phyloP scores from a whole-genome alignment of 2,113 vertebrate species.

The Mungos mungo region DNA sequence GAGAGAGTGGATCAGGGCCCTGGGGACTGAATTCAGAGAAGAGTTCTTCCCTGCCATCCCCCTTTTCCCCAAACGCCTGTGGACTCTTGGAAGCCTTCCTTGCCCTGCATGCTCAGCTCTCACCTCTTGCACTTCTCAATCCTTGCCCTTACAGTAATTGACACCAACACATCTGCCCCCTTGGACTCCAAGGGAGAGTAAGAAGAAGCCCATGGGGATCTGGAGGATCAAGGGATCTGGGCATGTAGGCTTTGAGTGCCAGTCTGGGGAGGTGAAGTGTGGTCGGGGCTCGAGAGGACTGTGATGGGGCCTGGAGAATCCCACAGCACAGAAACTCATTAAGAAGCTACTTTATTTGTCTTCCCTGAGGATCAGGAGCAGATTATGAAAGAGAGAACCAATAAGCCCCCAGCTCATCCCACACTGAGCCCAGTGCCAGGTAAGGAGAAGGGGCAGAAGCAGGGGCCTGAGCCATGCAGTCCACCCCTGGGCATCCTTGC shows the following conservation, averaged over 20 bases:
- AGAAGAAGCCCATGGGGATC: neutral
- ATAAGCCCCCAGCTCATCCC: neutral
- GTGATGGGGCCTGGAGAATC: neutral
- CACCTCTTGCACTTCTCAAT: neutral
- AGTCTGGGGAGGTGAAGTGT: neutral
- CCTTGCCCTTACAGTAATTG: neutral
- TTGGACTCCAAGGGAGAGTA: neutral
- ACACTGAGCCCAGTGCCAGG: neutral
- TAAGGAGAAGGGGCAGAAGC: neutral
- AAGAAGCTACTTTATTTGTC: neutral
- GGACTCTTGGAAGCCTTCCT: neutral
- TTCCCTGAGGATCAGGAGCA: constrained; percentile 35
- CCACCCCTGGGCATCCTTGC: neutral
- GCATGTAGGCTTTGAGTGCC: neutral
- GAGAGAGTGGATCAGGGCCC: neutral
- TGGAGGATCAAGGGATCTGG: neutral
- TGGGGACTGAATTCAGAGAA: neutral
- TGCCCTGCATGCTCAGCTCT: neutral
- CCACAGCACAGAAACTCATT: neutral
- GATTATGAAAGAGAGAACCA: neutral
- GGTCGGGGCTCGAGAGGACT: neutral
- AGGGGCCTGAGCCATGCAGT: neutral
- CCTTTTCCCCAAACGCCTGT: neutral
- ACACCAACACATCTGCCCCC: neutral
- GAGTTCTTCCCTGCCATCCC: neutral